Evolutionary conservation across 2,797 vertebrate genomes (phyloP), one percentile per base, ranked within the genome.

Genomic region (Crotalus adamanteus): DNA sequence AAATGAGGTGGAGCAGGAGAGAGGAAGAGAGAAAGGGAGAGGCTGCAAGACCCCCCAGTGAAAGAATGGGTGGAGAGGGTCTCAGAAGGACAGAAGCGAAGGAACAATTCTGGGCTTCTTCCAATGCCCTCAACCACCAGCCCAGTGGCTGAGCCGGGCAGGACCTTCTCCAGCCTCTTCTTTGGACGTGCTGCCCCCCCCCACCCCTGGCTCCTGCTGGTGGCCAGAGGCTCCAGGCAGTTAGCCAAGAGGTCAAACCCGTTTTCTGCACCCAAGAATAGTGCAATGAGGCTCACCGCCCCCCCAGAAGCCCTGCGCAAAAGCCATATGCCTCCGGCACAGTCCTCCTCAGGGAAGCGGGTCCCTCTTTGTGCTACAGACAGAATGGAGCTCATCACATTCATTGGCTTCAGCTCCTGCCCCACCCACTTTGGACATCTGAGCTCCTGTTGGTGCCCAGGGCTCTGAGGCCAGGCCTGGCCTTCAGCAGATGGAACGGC

Each of bases 1-100:
- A 96, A 96, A 97, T 95, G 93, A 95, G 94, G 95, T 93, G 95
- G 95, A 86, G 89, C 60, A 31, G 83, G 95, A 96, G 90, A 51
- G 53, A 57, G 63, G 4, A 18, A 42, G 12, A 11, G 22, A 13
- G 25, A 2, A 47, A 47, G 28, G 3, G 37, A n/a, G 37, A 6
- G 86, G 65, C 60, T 92, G n/a, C 69, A 86, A 94, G 53, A 94
- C 94, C 92, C 95, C 89, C 18, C 88, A 20, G 85, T 86, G 88
- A 31, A 31, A 91, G 59, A 5, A 91, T 51, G 87, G 90, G 28
- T 31, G 22, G 55, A 47, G 53, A 65, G 93, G 92, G 78, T 94
- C 94, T 94, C 0, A 16, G 91, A 89, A 47, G 11, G 90, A 3
- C 63, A 94, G 93, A 90, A 91, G 20, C 22, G 4, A 83, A 25